A percentile compares a stretch with the other conserved stretches of the same genome.
These are phyloP conservation scores for Notodonta ziczac DNA, from an alignment of 2,888 invertebrate species.

Conservation along the genomic window DNA sequence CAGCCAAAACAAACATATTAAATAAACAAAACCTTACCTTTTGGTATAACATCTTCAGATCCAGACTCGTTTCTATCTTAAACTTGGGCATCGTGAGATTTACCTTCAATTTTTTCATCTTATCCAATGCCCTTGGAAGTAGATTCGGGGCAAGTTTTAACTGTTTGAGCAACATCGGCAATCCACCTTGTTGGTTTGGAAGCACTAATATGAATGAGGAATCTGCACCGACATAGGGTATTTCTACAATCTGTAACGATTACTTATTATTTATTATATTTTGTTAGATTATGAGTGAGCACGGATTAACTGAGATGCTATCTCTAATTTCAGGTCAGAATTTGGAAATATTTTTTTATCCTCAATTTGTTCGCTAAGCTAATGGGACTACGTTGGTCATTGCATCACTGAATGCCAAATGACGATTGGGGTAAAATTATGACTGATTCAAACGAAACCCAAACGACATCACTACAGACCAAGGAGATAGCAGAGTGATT, in stretches of 20 bases:
- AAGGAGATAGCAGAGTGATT: too few species aligned
- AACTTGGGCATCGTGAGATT: constrained; percentile 84
- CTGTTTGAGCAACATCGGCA: constrained; percentile 59
- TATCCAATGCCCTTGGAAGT: constrained; percentile 69
- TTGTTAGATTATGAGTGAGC: background rate
- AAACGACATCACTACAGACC: too few species aligned
- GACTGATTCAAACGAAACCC: too few species aligned
- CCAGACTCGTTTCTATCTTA: constrained; percentile 42
- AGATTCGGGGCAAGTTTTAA: constrained; percentile 50
- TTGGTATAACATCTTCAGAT: constrained; percentile 42
- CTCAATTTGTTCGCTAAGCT: background rate
- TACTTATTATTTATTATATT: background rate
- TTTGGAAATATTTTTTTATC: too few species aligned
- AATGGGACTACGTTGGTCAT: background rate
- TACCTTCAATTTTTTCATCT: constrained; percentile 72
- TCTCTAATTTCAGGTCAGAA: too few species aligned
- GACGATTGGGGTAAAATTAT: background rate
- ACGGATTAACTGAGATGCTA: too few species aligned
- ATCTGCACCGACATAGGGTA: constrained; percentile 87
- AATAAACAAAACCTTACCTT: constrained; percentile 39
- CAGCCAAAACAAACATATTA: too few species aligned
- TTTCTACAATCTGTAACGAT: constrained; percentile 84
- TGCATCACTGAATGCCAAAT: too few species aligned
- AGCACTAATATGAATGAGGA: constrained; percentile 89
- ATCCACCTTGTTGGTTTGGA: constrained; percentile 86